Conservation (phyloP, 92 coral and sea anemone species). For the Heliopora coerulea region DNA sequence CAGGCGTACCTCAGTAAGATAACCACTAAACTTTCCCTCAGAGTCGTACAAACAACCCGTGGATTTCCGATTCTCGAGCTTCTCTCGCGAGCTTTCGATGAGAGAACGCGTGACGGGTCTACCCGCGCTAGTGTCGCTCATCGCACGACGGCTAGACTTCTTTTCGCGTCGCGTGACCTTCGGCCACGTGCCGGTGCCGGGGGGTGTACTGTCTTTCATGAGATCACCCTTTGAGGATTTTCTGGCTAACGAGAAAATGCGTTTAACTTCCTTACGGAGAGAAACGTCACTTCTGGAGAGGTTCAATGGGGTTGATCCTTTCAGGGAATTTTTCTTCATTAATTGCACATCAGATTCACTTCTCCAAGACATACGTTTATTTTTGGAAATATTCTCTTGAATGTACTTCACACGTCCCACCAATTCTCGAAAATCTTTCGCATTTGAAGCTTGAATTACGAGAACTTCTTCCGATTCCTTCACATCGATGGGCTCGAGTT, state of each 20-base stretch:
- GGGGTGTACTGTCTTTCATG: conserved; percentile 11
- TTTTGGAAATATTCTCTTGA: neutral
- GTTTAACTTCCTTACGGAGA: conserved; percentile 5
- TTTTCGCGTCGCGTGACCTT: conserved; percentile 37
- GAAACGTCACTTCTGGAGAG: conserved; percentile 38
- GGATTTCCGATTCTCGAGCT: conserved; percentile 7
- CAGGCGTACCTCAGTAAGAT: conserved; percentile 72
- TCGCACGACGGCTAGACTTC: conserved; percentile 24
- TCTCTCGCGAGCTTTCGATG: conserved; percentile 8
- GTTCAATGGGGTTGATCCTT: neutral
- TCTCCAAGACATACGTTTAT: neutral
- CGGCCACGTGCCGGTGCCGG: conserved; percentile 43
- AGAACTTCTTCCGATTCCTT: conserved; percentile 17
- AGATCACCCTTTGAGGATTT: conserved; percentile 24
- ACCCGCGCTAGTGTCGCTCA: conserved; percentile 33
- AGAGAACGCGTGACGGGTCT: conserved; percentile 22
- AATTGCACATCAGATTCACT: conserved; percentile 22
- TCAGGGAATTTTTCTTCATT: conserved; percentile 1
- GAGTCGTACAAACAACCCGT: conserved; percentile 61
- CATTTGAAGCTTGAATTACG: conserved; percentile 42
- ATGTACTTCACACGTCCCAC: conserved; percentile 1
- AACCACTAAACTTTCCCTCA: conserved; percentile 83
- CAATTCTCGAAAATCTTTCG: conserved; percentile 37
- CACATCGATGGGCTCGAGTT: conserved; percentile 6
- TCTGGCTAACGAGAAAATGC: conserved; percentile 32